These are phyloP conservation scores for Drosophila mayri DNA, from an alignment of 1,140 invertebrate species.

Conservation along the genomic window DNA sequence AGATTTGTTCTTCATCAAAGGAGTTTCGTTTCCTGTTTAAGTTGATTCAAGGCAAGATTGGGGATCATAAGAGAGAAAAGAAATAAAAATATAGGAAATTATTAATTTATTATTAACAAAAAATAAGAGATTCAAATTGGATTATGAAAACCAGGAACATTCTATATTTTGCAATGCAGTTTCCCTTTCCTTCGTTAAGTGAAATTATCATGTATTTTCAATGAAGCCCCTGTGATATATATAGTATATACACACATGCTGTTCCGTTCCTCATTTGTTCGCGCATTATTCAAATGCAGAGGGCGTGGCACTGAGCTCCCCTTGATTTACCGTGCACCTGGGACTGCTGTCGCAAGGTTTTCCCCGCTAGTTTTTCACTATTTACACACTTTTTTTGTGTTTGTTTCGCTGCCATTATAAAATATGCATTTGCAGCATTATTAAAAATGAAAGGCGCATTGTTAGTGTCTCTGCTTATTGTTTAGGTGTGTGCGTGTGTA, in stretches of 20 bases:
- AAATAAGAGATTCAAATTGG: no score
- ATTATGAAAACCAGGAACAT: background rate
- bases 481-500: background rate
- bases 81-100: background rate
- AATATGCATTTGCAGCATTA: slow-evolving; percentile 75
- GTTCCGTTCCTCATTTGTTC: slow-evolving; percentile 31
- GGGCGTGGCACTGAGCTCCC: slow-evolving; percentile 29
- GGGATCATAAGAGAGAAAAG: background rate
- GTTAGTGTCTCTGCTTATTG: slow-evolving; percentile 31
- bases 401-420: slow-evolving; percentile 58
- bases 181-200: background rate
- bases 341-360: slow-evolving; percentile 46
- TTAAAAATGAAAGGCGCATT: slow-evolving; percentile 66
- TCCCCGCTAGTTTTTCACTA: slow-evolving; percentile 43
- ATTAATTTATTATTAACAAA: background rate
- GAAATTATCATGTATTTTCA: slow-evolving; percentile 3
- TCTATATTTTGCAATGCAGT: background rate
- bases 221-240: background rate
- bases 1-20: background rate
- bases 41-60: background rate
- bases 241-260: background rate
- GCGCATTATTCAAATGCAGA: slow-evolving; percentile 52
- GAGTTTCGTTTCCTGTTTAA: slow-evolving; percentile 10
- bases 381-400: slow-evolving; percentile 35
- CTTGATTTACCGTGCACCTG: slow-evolving; percentile 75